Base-by-base conservation (phyloP, 2,888 invertebrate species). In the Eristalis intricaria region DNA sequence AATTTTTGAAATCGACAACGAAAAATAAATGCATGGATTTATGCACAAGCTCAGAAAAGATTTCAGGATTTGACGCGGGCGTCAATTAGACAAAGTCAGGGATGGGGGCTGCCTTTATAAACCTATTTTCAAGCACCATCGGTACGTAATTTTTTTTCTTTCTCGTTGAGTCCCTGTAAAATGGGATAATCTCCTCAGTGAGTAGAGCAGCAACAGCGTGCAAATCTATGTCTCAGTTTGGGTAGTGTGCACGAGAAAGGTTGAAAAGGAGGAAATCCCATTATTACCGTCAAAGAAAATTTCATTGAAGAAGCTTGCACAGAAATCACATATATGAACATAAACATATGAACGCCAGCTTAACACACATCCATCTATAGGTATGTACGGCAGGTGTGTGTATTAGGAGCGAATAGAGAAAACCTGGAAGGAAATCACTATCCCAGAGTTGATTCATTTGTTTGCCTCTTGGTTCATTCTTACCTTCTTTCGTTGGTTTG, bases 201-300 rank as follows among this genome's bases (percentile, higher is more conserved):
- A 78, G 69, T 69, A 29, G 69, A 63, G 26, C 11, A 74, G 58
- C 66, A 74, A 79, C 79, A 73, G 71, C 50, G 66, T 50, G 26
- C 35, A 65, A 60, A 82, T 60, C 60, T 60, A 60, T 60, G 76
- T 38, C 19, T 38, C 15, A 19, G 26, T 74, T 23, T 56, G 38
- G 26, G 64, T 43, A 60, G 61, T 78, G 58, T 70, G 64, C 65
- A 40, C 65, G 65, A 32, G 60, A 58, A 66, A 43, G 65, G 60
- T 38, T 73, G 71, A 71, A 84, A 84, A 60, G 61, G 56, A 76
- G 80, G 66, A 84, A 84, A 84, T 84, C 80, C 80, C 71, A 80
- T 84, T 84, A 83, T 79, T 68, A 63, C 76, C 79, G 66, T 86
- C 86, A 82, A 82, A 78, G 83, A 75, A 86, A 82, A 61, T 86